phyloP scores from a whole-genome alignment of 2,888 invertebrate genomes.

The Perdita meconis region DNA sequence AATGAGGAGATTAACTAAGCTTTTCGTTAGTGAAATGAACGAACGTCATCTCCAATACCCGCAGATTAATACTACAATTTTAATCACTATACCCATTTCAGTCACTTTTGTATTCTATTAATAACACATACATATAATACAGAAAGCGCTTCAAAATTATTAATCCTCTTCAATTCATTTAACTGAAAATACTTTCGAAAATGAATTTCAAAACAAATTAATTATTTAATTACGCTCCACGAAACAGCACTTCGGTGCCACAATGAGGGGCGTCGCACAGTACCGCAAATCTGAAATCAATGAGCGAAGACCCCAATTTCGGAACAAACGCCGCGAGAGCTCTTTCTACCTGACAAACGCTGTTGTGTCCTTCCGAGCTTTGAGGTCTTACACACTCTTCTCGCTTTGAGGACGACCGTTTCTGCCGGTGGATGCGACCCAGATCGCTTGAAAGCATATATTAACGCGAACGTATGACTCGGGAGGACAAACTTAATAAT shows the following conservation, averaged over 20 bases:
- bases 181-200: too few relatives aligned
- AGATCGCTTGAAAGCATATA: conserved; percentile 59
- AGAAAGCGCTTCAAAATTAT: too few relatives aligned
- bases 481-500: conserved; percentile 68
- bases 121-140: too few relatives aligned
- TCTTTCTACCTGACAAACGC: conserved; percentile 21
- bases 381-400: conserved; percentile 21
- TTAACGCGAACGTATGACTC: conserved; percentile 63
- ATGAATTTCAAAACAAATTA: too few relatives aligned
- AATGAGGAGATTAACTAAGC: too few relatives aligned
- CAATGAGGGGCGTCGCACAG: not conserved
- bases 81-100: too few relatives aligned
- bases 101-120: too few relatives aligned
- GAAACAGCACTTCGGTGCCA: not conserved
- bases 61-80: too few relatives aligned
- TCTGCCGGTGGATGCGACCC: conserved; percentile 31
- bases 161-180: too few relatives aligned
- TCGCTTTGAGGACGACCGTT: conserved; percentile 15
- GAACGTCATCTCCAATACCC: too few relatives aligned
- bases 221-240: not conserved
- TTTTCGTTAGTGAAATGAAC: too few relatives aligned
- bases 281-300: conserved; percentile 14
- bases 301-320: conserved; percentile 1
- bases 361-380: conserved; percentile 12
- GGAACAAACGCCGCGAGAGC: not conserved